Conservation (phyloP, 2,888 invertebrate species). For the Galeruca laticollis region DNA sequence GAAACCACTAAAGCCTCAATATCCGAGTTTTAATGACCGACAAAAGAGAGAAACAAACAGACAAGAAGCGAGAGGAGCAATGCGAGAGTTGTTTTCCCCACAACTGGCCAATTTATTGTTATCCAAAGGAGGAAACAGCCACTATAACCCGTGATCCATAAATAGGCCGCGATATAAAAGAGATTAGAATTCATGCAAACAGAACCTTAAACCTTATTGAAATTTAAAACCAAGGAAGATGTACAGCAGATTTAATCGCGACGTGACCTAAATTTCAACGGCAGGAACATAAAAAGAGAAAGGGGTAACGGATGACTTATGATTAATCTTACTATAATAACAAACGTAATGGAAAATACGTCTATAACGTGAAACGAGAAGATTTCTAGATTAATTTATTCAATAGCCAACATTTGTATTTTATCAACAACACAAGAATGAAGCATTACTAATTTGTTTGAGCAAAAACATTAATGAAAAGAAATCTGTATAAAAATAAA, state of each 20-base stretch:
- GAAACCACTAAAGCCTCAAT: neutral
- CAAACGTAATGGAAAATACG: constrained; percentile 2
- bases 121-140: constrained; percentile 21
- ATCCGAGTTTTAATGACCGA: neutral
- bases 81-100: neutral
- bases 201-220: constrained; percentile 33
- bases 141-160: constrained; percentile 27
- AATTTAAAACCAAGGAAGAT: constrained; percentile 33
- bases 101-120: constrained; percentile 27
- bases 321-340: constrained; percentile 9
- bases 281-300: neutral
- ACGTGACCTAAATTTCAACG: constrained; percentile 23
- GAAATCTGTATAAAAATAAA: too few relatives aligned
- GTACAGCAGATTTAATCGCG: constrained; percentile 18
- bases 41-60: neutral
- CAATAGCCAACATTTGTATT: neutral
- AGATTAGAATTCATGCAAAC: constrained; percentile 36
- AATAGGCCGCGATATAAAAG: constrained; percentile 33
- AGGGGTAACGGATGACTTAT: neutral
- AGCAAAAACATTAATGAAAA: too few relatives aligned
- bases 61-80: neutral
- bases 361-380: neutral
- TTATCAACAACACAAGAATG: neutral
- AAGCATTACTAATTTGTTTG: too few relatives aligned
- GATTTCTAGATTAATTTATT: neutral